Evolutionary conservation across 2,113 vertebrate species (phyloP).

Genomic region (Seriola quinqueradiata): DNA sequence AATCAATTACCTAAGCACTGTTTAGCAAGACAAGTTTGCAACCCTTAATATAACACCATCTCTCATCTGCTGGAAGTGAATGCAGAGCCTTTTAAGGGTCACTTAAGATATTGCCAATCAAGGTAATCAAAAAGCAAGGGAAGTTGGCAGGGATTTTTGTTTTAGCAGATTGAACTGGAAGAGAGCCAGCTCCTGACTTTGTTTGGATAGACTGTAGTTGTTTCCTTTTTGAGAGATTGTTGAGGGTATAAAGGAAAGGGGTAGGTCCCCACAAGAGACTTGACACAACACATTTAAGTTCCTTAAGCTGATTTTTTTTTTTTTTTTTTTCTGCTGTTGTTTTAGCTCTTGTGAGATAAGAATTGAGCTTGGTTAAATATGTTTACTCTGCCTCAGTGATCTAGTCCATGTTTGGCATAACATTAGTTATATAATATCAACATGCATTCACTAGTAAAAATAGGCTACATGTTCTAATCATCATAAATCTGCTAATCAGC

Average conservation of each 20-base stretch:
- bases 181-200: conserved; percentile 21
- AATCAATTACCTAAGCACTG: not conserved
- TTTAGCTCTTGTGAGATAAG: no score
- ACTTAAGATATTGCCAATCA: conserved; percentile 34
- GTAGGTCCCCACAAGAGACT: not conserved
- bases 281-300: not conserved
- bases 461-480: not conserved
- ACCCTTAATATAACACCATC: not conserved
- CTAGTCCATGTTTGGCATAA: no score
- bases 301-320: not conserved
- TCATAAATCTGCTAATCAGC: no score
- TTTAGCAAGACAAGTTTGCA: not conserved
- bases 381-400: no score
- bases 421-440: not conserved
- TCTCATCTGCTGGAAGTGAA: not conserved
- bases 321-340: no score
- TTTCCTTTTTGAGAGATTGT: conserved; percentile 14
- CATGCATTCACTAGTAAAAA: not conserved
- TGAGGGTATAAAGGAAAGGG: not conserved
- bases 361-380: no score
- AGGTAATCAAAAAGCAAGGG: conserved; percentile 21
- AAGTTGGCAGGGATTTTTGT: conserved; percentile 1
- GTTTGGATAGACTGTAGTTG: conserved; percentile 11
- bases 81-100: conserved; percentile 5
- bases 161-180: conserved; percentile 18